Percentiles rank a stretch among this genome's conserved stretches.
Conservation (phyloP, 2,888 invertebrate genomes). For the Melangyna quadrimaculata region DNA sequence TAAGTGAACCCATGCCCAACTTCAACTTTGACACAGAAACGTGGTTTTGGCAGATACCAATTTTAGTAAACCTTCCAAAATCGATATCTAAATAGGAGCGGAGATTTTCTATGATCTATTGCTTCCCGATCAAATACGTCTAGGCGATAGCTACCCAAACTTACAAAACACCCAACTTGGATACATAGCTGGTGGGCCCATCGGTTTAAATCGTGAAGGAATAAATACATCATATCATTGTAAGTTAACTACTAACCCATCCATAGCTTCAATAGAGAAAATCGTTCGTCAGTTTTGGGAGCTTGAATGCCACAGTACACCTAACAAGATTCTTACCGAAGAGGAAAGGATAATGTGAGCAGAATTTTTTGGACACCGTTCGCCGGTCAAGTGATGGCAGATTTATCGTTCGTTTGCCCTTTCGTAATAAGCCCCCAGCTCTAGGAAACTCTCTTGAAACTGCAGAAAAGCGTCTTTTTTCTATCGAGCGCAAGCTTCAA, state of each 20-base stretch:
- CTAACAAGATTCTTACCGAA: too few relatives aligned
- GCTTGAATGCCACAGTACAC: neutral
- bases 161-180: slow-evolving; percentile 26
- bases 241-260: neutral
- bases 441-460: too few relatives aligned
- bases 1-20: slow-evolving; percentile 19
- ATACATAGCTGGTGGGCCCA: slow-evolving; percentile 24
- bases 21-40: neutral
- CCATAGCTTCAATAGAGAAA: neutral
- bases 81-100: slow-evolving; percentile 10
- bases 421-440: too few relatives aligned
- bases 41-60: slow-evolving; percentile 17
- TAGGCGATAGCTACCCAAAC: neutral
- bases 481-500: too few relatives aligned
- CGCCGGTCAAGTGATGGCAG: too few relatives aligned
- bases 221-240: neutral
- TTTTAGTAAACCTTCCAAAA: neutral
- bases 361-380: too few relatives aligned
- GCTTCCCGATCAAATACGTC: neutral
- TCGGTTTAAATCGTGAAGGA: neutral
- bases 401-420: too few relatives aligned
- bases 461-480: too few relatives aligned
- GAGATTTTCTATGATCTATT: slow-evolving; percentile 15
- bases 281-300: neutral
- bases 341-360: too few relatives aligned